Conservation (phyloP, 2,797 vertebrate species). For the Semaprochilodus insignis region DNA sequence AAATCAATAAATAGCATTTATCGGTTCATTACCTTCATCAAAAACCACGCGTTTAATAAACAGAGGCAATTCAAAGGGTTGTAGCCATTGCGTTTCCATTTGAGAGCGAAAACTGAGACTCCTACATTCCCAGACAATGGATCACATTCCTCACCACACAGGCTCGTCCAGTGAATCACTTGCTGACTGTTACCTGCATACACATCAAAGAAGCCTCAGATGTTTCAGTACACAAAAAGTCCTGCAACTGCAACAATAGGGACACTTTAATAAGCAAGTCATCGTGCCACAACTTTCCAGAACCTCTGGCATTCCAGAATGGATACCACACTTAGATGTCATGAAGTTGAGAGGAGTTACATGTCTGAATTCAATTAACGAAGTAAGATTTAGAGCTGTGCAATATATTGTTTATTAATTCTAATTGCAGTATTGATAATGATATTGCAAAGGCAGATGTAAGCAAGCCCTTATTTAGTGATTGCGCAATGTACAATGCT, state of each 20-base stretch:
- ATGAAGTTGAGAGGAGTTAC: background rate
- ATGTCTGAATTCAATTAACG: too few relatives aligned
- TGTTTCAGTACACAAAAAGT: constrained; percentile 19
- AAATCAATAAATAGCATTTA: background rate
- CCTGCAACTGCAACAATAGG: background rate
- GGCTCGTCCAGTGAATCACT: constrained; percentile 73
- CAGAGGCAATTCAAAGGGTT: constrained; percentile 41
- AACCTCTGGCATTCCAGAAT: background rate
- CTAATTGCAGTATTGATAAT: too few relatives aligned
- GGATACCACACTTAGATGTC: background rate
- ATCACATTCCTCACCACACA: constrained; percentile 78
- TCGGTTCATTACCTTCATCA: background rate
- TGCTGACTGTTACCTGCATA: constrained; percentile 39
- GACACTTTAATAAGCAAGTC: background rate
- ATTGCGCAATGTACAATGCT: too few relatives aligned
- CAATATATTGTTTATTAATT: too few relatives aligned
- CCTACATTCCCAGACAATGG: constrained; percentile 83
- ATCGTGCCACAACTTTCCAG: background rate
- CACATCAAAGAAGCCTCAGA: constrained; percentile 40
- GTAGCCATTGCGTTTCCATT: constrained; percentile 74
- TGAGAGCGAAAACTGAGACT: constrained; percentile 71
- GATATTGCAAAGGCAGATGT: too few relatives aligned
- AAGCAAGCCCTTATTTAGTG: too few relatives aligned
- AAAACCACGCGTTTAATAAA: constrained; percentile 4
- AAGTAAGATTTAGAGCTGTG: too few relatives aligned